Evolutionary conservation across 2,113 vertebrate species (phyloP).

Genomic region (Lipotes vexillifer): DNA sequence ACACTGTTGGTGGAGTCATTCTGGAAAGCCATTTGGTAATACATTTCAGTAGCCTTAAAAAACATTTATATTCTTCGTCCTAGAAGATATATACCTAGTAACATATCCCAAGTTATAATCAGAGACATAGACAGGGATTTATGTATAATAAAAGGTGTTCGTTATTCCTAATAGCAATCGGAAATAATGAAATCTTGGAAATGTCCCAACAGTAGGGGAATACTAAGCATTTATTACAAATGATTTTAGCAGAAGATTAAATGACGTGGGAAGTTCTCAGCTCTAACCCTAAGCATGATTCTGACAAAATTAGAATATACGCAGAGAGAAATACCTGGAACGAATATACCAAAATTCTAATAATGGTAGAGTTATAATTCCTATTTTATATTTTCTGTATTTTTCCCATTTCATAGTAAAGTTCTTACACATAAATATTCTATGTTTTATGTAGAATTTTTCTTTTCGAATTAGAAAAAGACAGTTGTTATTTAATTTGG

Average conservation of each 20-base stretch:
- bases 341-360: not conserved
- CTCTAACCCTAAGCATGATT: not conserved
- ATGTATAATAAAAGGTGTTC: constrained; percentile 9
- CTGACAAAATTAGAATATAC: constrained; percentile 13
- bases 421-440: not conserved
- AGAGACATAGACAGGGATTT: constrained; percentile 15
- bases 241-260: not conserved
- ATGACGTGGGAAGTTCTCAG: not conserved
- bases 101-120: not conserved
- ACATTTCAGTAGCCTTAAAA: not conserved
- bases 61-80: not conserved
- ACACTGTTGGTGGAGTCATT: not conserved
- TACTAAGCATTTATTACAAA: constrained; percentile 12
- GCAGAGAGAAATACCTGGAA: not conserved
- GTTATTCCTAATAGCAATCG: constrained; percentile 29
- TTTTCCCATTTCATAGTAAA: not conserved
- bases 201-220: not conserved
- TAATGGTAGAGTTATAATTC: not conserved
- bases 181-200: constrained; percentile 41
- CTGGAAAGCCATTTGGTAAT: constrained; percentile 21
- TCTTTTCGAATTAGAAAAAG: not conserved
- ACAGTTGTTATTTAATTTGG: not conserved
- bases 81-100: not conserved
- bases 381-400: not conserved
- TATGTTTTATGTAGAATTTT: not conserved